A percentile compares a stretch with the other conserved stretches of the same genome.
Evolutionary conservation across 2,888 invertebrate genomes (phyloP).

Genomic region (Pseudoips prasinana): DNA sequence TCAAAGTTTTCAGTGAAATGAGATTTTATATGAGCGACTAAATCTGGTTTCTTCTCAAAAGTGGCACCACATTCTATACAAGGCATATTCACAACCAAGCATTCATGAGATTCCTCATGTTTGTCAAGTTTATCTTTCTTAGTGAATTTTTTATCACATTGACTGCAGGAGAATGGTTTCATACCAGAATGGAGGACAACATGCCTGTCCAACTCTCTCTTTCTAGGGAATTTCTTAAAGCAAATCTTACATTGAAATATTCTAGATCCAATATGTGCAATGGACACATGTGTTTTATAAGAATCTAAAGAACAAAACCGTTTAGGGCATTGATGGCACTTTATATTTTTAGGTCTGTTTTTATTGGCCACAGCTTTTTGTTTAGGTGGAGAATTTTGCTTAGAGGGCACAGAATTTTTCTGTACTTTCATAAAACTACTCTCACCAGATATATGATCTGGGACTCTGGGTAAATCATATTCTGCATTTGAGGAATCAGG

Average conservation of each 20-base stretch:
- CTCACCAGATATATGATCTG: conserved; percentile 77
- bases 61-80: conserved; percentile 84
- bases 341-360: conserved; percentile 74
- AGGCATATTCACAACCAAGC: conserved; percentile 81
- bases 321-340: conserved; percentile 78
- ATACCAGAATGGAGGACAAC: conserved; percentile 85
- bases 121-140: conserved; percentile 86
- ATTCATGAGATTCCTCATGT: conserved; percentile 85
- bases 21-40: conserved; percentile 82
- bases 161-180: conserved; percentile 85
- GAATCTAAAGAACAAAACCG: conserved; percentile 75
- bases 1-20: conserved; percentile 78
- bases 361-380: conserved; percentile 54
- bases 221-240: conserved; percentile 85
- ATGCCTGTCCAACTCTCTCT: conserved; percentile 87
- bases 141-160: conserved; percentile 85
- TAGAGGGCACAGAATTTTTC: conserved; percentile 52
- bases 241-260: conserved; percentile 85
- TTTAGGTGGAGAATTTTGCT: conserved; percentile 58
- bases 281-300: conserved; percentile 77
- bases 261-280: conserved; percentile 78
- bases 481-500: conserved; percentile 50
- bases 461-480: conserved; percentile 74
- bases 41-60: conserved; percentile 81
- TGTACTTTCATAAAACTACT: conserved; percentile 67